phyloP scores from a whole-genome alignment of 2,888 invertebrate species.

The Callosobruchus maculatus region DNA sequence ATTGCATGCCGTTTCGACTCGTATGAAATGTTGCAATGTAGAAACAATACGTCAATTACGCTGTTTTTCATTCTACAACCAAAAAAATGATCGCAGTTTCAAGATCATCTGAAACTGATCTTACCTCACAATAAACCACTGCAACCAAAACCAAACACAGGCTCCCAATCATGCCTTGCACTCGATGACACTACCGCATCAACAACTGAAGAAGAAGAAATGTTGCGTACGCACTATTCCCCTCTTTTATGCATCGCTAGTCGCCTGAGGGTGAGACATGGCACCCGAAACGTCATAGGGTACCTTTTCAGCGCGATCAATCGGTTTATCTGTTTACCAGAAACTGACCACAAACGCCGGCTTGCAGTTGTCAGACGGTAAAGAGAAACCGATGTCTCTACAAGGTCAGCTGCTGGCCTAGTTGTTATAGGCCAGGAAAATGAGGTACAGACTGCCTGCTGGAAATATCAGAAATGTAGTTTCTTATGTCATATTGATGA shows the following conservation, averaged over 20 bases:
- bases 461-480: too few relatives aligned
- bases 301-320: neutral
- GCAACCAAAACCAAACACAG: neutral
- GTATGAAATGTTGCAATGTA: too few relatives aligned
- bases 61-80: too few relatives aligned
- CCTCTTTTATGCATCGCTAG: neutral
- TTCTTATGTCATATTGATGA: too few relatives aligned
- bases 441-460: neutral
- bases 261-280: neutral
- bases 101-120: neutral
- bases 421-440: neutral
- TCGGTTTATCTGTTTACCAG: neutral
- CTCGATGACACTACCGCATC: neutral
- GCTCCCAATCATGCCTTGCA: neutral
- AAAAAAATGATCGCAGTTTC: too few relatives aligned
- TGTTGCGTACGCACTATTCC: neutral
- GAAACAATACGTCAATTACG: too few relatives aligned
- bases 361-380: neutral
- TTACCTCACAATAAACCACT: neutral
- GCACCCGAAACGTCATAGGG: neutral
- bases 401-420: neutral
- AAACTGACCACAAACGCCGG: neutral
- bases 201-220: neutral
- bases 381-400: neutral
- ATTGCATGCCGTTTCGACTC: too few relatives aligned